Percentiles rank a stretch among this genome's conserved stretches.
These are phyloP conservation scores for Netelia virgata DNA, from an alignment of 2,888 invertebrate species.

Conservation along the genomic window DNA sequence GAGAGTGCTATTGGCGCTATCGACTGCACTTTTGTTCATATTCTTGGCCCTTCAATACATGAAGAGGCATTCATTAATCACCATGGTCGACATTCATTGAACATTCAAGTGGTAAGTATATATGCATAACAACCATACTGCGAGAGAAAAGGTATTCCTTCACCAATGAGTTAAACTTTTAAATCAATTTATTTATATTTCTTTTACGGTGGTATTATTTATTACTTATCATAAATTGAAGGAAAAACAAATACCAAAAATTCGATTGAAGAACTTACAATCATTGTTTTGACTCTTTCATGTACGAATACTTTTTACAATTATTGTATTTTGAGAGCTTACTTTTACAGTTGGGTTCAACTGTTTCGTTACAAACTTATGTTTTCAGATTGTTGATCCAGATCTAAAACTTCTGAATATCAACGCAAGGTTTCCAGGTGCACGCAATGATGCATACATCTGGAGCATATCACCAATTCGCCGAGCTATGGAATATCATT, in stretches of 20 bases:
- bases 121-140: neutral
- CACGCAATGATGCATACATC: conserved; percentile 63
- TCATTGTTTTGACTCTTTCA: too few relatives aligned
- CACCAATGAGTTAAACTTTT: too few relatives aligned
- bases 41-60: conserved; percentile 41
- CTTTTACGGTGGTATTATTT: neutral
- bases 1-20: conserved; percentile 58
- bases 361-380: too few relatives aligned
- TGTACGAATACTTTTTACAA: too few relatives aligned
- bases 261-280: too few relatives aligned
- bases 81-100: conserved; percentile 54
- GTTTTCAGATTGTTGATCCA: conserved; percentile 61
- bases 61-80: conserved; percentile 61
- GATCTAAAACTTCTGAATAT: conserved; percentile 59
- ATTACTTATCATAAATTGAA: neutral
- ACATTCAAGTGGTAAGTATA: conserved; percentile 45
- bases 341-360: too few relatives aligned
- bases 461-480: conserved; percentile 54
- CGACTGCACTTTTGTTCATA: conserved; percentile 50
- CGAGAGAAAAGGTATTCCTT: too few relatives aligned
- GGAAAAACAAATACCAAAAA: too few relatives aligned
- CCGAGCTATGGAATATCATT: conserved; percentile 46
- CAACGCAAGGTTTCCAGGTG: conserved; percentile 66
- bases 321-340: too few relatives aligned
- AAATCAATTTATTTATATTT: neutral